Percentiles rank a stretch among this genome's conserved stretches.
Conservation (phyloP, 2,888 invertebrate genomes). For the Dynastes tityus region DNA sequence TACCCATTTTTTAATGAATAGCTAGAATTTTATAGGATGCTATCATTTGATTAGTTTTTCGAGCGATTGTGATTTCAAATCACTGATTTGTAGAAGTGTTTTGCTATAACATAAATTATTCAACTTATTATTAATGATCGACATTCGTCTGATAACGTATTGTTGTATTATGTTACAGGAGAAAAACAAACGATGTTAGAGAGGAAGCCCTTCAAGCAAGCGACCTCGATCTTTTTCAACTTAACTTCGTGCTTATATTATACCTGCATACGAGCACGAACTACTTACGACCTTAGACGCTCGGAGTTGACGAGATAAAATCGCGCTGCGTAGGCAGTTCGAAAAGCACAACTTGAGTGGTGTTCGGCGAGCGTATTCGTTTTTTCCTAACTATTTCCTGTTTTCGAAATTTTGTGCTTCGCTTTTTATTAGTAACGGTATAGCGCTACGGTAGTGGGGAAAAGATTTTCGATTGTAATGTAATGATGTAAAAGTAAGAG, state of each 20-base stretch:
- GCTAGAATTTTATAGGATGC: too few relatives aligned
- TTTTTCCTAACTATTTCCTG: constrained; percentile 32
- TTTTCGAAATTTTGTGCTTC: constrained; percentile 9
- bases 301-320: constrained; percentile 35
- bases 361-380: constrained; percentile 2
- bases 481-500: constrained; percentile 5
- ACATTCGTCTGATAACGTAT: too few relatives aligned
- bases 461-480: neutral
- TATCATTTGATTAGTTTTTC: too few relatives aligned
- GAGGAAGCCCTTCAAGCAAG: constrained; percentile 10
- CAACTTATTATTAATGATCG: too few relatives aligned
- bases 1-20: too few relatives aligned
- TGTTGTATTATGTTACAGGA: too few relatives aligned
- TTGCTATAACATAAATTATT: too few relatives aligned
- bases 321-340: constrained; percentile 28
- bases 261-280: constrained; percentile 15
- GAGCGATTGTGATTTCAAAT: too few relatives aligned
- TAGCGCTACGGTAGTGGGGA: neutral
- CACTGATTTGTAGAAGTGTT: too few relatives aligned
- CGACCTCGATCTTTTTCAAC: constrained; percentile 5
- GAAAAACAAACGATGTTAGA: neutral
- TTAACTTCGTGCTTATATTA: constrained; percentile 3
- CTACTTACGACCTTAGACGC: constrained; percentile 12
- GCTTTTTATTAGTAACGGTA: neutral
- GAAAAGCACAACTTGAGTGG: constrained; percentile 24